A percentile compares a stretch with the other conserved stretches of the same genome.
Conservation (phyloP, 2,113 vertebrate species). For the Lamprologus ornatipinnis region DNA sequence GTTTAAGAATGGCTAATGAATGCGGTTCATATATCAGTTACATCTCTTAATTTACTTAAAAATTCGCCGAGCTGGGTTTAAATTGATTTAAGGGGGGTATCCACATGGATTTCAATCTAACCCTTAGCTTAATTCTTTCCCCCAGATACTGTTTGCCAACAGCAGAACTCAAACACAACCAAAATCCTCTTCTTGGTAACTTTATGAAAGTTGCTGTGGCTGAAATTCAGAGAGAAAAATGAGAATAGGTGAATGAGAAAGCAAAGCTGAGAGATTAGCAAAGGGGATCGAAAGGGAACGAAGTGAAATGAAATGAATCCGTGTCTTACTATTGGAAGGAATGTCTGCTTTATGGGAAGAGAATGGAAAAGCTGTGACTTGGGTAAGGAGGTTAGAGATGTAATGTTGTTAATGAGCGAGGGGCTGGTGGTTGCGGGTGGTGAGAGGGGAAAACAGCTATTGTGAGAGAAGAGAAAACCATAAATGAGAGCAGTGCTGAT, state of each 20-base stretch:
- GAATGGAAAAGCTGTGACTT: not conserved
- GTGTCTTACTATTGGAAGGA: not conserved
- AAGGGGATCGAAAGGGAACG: not conserved
- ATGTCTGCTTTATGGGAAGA: not conserved
- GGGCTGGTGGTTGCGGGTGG: not conserved
- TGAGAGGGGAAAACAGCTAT: not conserved
- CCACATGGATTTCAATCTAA: not conserved
- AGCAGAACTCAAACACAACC: not conserved
- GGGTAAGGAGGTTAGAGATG: not conserved
- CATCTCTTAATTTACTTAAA: not conserved
- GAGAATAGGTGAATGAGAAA: not conserved
- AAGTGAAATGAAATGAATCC: not conserved
- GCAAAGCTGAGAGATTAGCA: not conserved
- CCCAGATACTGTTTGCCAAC: not conserved
- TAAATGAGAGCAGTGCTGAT: slow-evolving; percentile 13
- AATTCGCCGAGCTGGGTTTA: accelerated
- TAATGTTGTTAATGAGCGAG: not conserved
- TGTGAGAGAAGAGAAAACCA: not conserved
- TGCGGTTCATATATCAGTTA: not conserved
- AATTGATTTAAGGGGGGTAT: not conserved
- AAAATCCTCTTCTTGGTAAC: not conserved
- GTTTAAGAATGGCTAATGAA: not conserved
- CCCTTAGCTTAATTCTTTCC: not conserved
- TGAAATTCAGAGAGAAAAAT: not conserved
- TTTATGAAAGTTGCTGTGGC: not conserved